These are phyloP conservation scores for Rosalia funebris DNA, from an alignment of 2,888 invertebrate species.

Conservation along the genomic window DNA sequence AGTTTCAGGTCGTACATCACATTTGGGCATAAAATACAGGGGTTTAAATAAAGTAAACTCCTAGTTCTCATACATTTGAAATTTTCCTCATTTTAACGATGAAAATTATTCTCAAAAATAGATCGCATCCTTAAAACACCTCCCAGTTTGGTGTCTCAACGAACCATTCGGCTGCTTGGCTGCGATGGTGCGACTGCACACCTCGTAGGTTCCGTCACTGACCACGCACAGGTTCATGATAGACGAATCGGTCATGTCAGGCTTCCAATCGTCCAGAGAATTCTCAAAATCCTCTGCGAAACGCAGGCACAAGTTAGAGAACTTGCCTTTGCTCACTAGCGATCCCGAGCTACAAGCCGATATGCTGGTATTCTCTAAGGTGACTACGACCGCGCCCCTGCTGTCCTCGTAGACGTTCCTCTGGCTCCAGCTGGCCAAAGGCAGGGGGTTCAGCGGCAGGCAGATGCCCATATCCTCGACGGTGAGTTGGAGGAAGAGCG, in stretches of 20 bases:
- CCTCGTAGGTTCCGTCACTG: slow-evolving; percentile 98
- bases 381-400: slow-evolving; percentile 93
- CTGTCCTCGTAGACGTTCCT: slow-evolving; percentile 80
- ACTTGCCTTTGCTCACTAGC: slow-evolving; percentile 91
- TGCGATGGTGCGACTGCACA: slow-evolving; percentile 92
- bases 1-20: too few species aligned
- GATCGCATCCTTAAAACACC: too few species aligned
- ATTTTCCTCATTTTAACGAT: too few species aligned
- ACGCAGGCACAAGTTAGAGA: slow-evolving; percentile 89
- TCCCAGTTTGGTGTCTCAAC: too few species aligned
- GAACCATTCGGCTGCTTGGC: slow-evolving; percentile 83
- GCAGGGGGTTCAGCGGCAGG: slow-evolving; percentile 86
- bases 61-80: too few species aligned
- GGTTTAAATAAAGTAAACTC: too few species aligned
- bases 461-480: slow-evolving; percentile 98
- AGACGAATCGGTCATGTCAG: slow-evolving; percentile 80
- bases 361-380: slow-evolving; percentile 95
- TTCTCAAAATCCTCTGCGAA: slow-evolving; percentile 98
- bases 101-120: too few species aligned
- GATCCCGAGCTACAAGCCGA: slow-evolving; percentile 96
- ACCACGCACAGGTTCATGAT: slow-evolving; percentile 95
- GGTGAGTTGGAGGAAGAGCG: slow-evolving; percentile 91
- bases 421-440: slow-evolving; percentile 73
- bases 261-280: slow-evolving; percentile 97
- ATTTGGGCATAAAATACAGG: too few species aligned